These are phyloP conservation scores for Holocentrus rufus DNA, from an alignment of 2,797 vertebrate genomes.

Conservation along the genomic window DNA sequence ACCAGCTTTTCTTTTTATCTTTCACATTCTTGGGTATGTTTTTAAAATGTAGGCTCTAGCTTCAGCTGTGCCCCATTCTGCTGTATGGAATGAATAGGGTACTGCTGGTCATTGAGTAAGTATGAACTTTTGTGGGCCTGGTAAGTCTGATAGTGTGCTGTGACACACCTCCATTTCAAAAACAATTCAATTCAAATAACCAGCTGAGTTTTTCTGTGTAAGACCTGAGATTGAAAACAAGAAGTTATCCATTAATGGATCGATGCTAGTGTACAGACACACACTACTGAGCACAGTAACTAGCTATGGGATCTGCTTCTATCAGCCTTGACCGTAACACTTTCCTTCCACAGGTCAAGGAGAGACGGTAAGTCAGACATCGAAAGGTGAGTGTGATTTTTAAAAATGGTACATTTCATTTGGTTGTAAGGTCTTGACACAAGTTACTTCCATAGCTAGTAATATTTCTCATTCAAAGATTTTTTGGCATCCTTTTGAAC, in stretches of 20 bases:
- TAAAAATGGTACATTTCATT: slow-evolving; percentile 38
- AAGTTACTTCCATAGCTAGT: slow-evolving; percentile 88
- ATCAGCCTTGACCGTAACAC: slow-evolving; percentile 73
- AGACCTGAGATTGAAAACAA: slow-evolving; percentile 81
- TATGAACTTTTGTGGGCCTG: slow-evolving; percentile 90
- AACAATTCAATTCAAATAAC: slow-evolving; percentile 77
- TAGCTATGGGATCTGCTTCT: slow-evolving; percentile 85
- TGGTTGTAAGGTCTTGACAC: slow-evolving; percentile 78
- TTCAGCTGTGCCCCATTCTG: slow-evolving; percentile 92
- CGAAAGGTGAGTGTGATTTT: slow-evolving; percentile 75
- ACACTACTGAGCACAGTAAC: slow-evolving; percentile 80
- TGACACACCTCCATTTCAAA: slow-evolving; percentile 81
- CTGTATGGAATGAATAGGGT: slow-evolving; percentile 95
- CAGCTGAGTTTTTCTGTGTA: slow-evolving; percentile 90
- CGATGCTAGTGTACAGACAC: slow-evolving; percentile 81
- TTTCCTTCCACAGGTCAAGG: slow-evolving; percentile 81
- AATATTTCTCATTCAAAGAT: slow-evolving; percentile 59
- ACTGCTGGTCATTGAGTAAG: slow-evolving; percentile 94
- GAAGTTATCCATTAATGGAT: slow-evolving; percentile 56
- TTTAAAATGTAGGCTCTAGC: slow-evolving; percentile 93
- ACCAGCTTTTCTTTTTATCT: slow-evolving; percentile 75
- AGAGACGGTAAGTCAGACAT: slow-evolving; percentile 78
- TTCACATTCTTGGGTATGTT: slow-evolving; percentile 89
- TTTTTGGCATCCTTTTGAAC: slow-evolving; percentile 53
- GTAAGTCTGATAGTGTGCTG: slow-evolving; percentile 91